These are phyloP conservation scores for Paraescarpia echinospica DNA, from an alignment of 1,140 invertebrate species.

Conservation along the genomic window DNA sequence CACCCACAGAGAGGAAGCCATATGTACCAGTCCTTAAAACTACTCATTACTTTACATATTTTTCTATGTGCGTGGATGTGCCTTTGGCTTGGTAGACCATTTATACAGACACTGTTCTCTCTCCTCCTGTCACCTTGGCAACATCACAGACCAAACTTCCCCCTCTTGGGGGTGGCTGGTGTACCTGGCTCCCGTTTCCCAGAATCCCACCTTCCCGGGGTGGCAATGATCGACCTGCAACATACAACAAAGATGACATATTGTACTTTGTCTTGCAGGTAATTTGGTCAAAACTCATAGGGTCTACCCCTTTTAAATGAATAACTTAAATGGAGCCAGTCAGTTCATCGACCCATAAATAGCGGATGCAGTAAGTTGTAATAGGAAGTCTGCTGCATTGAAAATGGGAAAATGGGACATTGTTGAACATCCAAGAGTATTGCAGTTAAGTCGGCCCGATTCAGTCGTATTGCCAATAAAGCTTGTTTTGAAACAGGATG, in stretches of 20 bases:
- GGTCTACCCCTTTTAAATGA: no score
- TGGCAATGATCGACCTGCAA: constrained; percentile 67
- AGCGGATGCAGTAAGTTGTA: no score
- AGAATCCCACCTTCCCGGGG: constrained; percentile 63
- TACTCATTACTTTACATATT: neutral
- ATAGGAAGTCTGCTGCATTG: no score
- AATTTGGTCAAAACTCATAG: neutral
- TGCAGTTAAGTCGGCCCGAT: no score
- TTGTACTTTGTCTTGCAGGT: neutral
- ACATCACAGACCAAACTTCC: constrained; percentile 44
- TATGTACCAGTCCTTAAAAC: neutral
- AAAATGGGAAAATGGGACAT: no score
- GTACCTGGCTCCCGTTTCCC: constrained; percentile 62
- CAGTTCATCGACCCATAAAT: no score
- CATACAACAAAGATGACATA: constrained; percentile 27
- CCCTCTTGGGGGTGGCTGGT: constrained; percentile 46
- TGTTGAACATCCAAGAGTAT: no score
- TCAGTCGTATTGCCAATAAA: no score
- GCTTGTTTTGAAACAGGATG: no score
- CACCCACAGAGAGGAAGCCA: neutral
- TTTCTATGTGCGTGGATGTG: neutral
- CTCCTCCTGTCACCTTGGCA: neutral
- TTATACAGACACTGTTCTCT: neutral
- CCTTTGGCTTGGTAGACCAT: neutral
- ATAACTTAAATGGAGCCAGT: no score